Evolutionary conservation across 2,888 invertebrate species (phyloP), one percentile per base, ranked within the genome.

Genomic region (Drosophila nr. perissopoda): DNA sequence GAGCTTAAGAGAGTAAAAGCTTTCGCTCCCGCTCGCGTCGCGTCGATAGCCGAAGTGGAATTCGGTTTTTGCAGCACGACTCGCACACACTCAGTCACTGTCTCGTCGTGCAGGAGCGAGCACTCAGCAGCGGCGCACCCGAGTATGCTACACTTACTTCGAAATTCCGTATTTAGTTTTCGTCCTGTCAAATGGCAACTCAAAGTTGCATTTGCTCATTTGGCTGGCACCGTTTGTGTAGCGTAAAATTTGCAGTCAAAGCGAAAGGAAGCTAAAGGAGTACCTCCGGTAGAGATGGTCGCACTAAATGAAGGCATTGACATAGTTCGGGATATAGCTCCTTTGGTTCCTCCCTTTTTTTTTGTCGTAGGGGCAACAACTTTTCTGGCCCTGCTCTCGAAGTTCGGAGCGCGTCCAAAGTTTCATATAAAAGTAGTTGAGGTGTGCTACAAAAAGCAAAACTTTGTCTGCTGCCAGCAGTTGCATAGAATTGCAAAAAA

Each of bases 1-100:
- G 29, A 57, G 34, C 49, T 34, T 49, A 89, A 90, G 83, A 86
- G 90, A 78, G 54, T 57, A 18, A 86, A 87, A 87, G 90, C 89
- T 87, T 45, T 10, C 11, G 13, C 33, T 10, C 25, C 27, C 25
- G 25, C 38, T 18, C n/a, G 13, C 38, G 18, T 29, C 33, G 49
- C 31, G 6, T 18, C 7, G 27, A 7, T 33, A 36, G 21, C 36
- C 38, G 84, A 89, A 51, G 33, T n/a, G 0, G 0, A 25, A 7
- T 8, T 57, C 65, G 69, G 70, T 33, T 53, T 21, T 33, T 53
- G 49, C 58, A 67, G 64, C 29, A 45, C 16, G 29, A n/a, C 33
- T 51, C 49, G 66, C 66, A 52, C 58, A 58, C 57, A 29, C 57
- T 76, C 49, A 83, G 81, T 83, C 45, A 45, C 49, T 40, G 59